Conservation (phyloP, 1,140 invertebrate genomes). For the Drosophila busckii region DNA sequence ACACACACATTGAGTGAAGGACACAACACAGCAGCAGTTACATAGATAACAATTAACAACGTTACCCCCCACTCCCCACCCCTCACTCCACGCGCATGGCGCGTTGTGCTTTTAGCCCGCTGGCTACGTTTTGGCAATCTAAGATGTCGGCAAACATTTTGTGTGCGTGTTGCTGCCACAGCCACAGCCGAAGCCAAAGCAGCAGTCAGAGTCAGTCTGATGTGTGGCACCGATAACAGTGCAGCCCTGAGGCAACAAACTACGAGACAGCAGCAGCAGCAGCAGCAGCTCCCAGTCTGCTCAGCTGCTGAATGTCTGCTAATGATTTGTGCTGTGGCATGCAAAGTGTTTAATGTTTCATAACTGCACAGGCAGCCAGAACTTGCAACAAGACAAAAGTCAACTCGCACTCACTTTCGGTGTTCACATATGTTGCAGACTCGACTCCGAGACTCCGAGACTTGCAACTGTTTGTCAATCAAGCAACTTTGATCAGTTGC, state of each 20-base stretch:
- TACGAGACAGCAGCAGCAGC: constrained; percentile 26
- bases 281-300: neutral
- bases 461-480: too few species aligned
- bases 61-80: constrained; percentile 18
- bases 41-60: constrained; percentile 71
- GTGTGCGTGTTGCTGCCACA: constrained; percentile 56
- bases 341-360: constrained; percentile 73
- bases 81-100: neutral
- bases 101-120: constrained; percentile 37
- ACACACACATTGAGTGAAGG: constrained; percentile 37
- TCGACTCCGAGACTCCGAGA: too few species aligned
- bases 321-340: constrained; percentile 60
- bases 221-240: constrained; percentile 50
- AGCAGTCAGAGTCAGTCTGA: constrained; percentile 30
- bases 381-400: constrained; percentile 28
- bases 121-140: constrained; percentile 69
- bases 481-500: too few species aligned
- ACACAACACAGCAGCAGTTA: constrained; percentile 48
- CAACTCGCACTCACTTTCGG: constrained; percentile 23
- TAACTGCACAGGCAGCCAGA: constrained; percentile 38
- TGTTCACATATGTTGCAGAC: neutral
- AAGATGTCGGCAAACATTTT: constrained; percentile 72
- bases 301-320: constrained; percentile 51
- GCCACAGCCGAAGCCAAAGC: constrained; percentile 7
- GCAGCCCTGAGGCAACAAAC: constrained; percentile 35